Percentiles rank a stretch among this genome's conserved stretches.
Evolutionary conservation across 37 sponge, comb jelly and placozoan species (phyloP).

Genomic region (Amphimedon queenslandica): DNA sequence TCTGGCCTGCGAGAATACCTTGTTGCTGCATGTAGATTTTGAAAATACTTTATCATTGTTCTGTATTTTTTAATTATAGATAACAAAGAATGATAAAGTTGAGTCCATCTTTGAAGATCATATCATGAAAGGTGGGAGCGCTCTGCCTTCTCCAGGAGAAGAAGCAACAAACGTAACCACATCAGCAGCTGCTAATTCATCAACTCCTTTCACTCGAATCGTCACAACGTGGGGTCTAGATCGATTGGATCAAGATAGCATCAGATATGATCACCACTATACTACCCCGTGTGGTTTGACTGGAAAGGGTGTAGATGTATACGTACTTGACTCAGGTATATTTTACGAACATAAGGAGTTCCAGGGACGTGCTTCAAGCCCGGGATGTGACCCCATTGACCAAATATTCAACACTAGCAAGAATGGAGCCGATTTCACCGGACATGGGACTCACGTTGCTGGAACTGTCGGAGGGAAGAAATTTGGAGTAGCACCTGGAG

Average conservation of each 20-base stretch:
- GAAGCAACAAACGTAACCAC: too few relatives aligned
- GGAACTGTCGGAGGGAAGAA: conserved; percentile 54
- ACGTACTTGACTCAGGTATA: conserved; percentile 74
- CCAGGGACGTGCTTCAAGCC: conserved; percentile 28
- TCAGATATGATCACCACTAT: conserved; percentile 15
- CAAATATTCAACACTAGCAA: not conserved
- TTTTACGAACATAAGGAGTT: conserved; percentile 45
- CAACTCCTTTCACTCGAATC: not conserved
- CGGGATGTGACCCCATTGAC: conserved; percentile 47
- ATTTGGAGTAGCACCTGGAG: conserved; percentile 65
- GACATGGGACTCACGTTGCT: conserved; percentile 74
- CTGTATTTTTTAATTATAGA: too few relatives aligned
- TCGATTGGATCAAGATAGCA: conserved; percentile 33
- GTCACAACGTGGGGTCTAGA: conserved; percentile 64
- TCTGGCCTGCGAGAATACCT: too few relatives aligned
- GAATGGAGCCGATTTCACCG: conserved; percentile 42
- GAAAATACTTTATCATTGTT: too few relatives aligned
- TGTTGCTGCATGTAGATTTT: too few relatives aligned
- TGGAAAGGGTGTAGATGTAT: conserved; percentile 70
- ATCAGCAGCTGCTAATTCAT: too few relatives aligned
- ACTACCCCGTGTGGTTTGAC: conserved; percentile 56
- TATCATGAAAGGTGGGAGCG: not conserved
- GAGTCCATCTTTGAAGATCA: not conserved
- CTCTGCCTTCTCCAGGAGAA: too few relatives aligned
- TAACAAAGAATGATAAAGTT: too few relatives aligned